These are phyloP conservation scores for Mormyrops attenuatus DNA, from an alignment of 2,797 vertebrate species.

Conservation along the genomic window DNA sequence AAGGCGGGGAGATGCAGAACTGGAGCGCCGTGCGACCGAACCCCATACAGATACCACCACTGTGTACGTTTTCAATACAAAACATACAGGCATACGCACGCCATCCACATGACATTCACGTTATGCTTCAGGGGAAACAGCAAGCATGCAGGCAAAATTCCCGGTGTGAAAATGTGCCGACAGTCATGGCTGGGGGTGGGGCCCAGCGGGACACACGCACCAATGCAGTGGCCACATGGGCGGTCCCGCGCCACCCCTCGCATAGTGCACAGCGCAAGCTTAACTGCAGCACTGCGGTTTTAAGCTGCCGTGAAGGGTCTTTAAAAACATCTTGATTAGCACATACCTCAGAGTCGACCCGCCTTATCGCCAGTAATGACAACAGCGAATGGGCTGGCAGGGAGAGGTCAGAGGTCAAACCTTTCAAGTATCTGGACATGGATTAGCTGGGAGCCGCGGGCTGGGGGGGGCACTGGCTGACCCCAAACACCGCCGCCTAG, in stretches of 20 bases:
- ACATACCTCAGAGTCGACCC: not conserved
- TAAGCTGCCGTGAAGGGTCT: not conserved
- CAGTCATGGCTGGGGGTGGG: not conserved
- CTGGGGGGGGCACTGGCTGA: not conserved
- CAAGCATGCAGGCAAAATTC: not conserved
- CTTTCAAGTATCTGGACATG: conserved; percentile 16
- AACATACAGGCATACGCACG: not conserved
- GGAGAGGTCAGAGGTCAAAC: conserved; percentile 15
- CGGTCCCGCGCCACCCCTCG: not conserved
- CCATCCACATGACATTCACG: not conserved
- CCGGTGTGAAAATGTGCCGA: not conserved
- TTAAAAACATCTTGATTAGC: not conserved
- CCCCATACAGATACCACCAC: not conserved
- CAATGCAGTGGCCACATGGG: not conserved
- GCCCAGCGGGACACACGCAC: not conserved
- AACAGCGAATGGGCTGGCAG: not conserved
- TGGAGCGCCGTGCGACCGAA: not conserved
- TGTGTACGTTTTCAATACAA: not conserved
- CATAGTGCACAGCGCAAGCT: not conserved
- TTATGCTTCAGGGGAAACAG: not conserved
- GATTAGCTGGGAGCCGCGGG: not conserved
- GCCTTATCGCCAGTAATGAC: not conserved
- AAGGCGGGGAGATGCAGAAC: not conserved
- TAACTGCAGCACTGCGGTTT: not conserved
- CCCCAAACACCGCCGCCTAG: not conserved